A percentile compares a stretch with the other conserved stretches of the same genome.
phyloP scores from a whole-genome alignment of 2,113 vertebrate species.

The Peucedramus taeniatus region DNA sequence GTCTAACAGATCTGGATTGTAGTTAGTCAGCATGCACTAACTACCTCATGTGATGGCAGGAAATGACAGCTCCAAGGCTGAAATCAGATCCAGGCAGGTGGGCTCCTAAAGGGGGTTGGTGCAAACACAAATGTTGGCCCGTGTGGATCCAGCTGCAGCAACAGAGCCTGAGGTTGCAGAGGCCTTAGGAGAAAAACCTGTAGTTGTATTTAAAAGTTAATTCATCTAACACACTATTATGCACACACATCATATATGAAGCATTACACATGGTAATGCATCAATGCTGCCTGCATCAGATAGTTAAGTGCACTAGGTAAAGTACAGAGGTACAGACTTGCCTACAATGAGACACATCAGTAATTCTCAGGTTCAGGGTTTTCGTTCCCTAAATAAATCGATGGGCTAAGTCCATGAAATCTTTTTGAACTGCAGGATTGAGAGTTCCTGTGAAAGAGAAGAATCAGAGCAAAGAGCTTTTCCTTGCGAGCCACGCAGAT shows the following conservation, averaged over 20 bases:
- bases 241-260: background rate
- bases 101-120: background rate
- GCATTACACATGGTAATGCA: background rate
- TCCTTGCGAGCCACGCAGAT: background rate
- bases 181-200: background rate
- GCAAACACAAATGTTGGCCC: background rate
- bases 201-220: background rate
- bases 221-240: background rate
- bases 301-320: background rate
- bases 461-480: background rate
- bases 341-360: background rate
- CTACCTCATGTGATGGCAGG: conserved; percentile 7
- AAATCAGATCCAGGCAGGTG: conserved; percentile 49
- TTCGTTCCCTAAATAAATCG: conserved; percentile 41
- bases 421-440: conserved; percentile 2
- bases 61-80: conserved; percentile 33
- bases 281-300: background rate
- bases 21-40: background rate
- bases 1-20: background rate
- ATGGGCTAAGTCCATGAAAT: background rate
- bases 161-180: background rate
- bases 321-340: background rate
- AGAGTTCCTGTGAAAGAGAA: background rate
- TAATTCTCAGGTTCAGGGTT: background rate
- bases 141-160: background rate